Evolutionary conservation across 1,140 invertebrate species (phyloP), one percentile per base, ranked within the genome.

Genomic region (Leptinotarsa texana): DNA sequence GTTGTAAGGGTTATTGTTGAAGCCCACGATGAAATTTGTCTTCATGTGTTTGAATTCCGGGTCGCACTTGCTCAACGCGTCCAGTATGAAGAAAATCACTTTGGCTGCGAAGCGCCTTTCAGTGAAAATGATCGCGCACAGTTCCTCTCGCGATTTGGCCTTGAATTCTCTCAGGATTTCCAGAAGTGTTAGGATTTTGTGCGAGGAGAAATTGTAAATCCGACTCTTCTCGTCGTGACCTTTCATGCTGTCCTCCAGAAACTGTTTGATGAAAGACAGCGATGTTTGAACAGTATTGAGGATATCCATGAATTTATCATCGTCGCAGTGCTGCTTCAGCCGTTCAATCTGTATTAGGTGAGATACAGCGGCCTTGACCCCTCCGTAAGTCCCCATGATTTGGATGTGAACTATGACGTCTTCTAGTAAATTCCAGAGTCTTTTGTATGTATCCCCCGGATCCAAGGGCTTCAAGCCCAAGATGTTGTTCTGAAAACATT

Each of bases 41-140:
- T 87, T 87, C 0, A 95, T 78, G 79, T 91, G 91, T 62, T 83
- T 83, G 78, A 89, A 90, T 33, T 84, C 74, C 1, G 86, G 82
- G 77, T 88, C 85, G 0, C 70, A 13, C 42, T 86, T 69, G 8
- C 83, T 85, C 6, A 89, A 84, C 21, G 86, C 90, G 79, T 92
- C 89, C 1, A 98, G 82, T 42, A 96, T 85, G 78, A 93, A 90
- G 80, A 90, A 93, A 2, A 98, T 21, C 1, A 94, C 86, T 86
- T 94, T 93, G 1, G 94, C 92, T 0, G 92, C 93, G 73, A 92
- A 91, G 71, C 94, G 87, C 76, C 92, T 87, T 82, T 94, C 87
- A 0, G 95, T 93, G 87, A 98, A 97, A 57, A 98, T 89, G 22
- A 98, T 89, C 1, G 90, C 92, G 78, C 90, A 93, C n/a, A 97